These are phyloP conservation scores for Myotis lucifugus DNA, from an alignment of 2,113 vertebrate species.

Conservation along the genomic window DNA sequence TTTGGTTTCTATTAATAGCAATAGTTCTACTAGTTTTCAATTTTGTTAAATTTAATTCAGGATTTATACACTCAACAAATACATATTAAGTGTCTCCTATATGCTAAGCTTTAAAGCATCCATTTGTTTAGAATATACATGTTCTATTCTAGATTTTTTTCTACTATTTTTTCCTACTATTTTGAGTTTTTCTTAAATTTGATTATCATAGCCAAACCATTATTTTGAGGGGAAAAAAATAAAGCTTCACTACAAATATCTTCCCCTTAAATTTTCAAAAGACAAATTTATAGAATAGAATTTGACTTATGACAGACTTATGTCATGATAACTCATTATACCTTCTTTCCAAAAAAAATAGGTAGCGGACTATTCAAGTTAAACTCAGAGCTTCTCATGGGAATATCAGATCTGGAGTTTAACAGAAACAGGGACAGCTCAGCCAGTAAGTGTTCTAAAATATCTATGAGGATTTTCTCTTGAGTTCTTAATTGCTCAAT, in stretches of 20 bases:
- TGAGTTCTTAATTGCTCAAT: slow-evolving; percentile 53
- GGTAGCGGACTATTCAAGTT: not conserved
- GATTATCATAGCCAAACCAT: not conserved
- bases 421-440: slow-evolving; percentile 19
- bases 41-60: not conserved
- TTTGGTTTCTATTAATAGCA: not conserved
- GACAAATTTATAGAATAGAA: not conserved
- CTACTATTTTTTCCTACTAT: not conserved
- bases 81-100: not conserved
- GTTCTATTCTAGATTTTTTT: not conserved
- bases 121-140: not conserved
- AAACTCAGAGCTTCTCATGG: not conserved
- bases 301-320: not conserved
- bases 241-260: not conserved
- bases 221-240: not conserved
- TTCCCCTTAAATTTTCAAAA: slow-evolving; percentile 27
- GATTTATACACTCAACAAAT: not conserved
- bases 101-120: not conserved
- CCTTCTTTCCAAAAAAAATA: not conserved
- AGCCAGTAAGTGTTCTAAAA: slow-evolving; percentile 45
- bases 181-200: not conserved
- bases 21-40: not conserved
- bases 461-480: slow-evolving; percentile 54
- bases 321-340: not conserved
- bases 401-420: not conserved